Conservation (phyloP, 1,140 invertebrate species). For the Calephelis nemesis region DNA sequence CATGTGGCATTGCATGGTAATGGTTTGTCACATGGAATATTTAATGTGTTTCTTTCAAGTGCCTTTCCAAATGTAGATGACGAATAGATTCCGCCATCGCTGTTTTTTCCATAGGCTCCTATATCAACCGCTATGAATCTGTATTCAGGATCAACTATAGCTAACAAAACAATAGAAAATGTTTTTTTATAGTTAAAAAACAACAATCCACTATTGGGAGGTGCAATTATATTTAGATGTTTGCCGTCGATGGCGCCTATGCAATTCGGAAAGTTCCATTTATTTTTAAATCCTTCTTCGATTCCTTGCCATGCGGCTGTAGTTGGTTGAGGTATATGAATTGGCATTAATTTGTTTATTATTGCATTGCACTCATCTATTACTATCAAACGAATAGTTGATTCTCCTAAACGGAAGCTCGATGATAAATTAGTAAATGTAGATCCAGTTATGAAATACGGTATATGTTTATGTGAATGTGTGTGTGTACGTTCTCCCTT, state of each 20-base stretch:
- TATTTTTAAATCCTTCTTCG: slow-evolving; percentile 23
- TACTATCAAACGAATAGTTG: slow-evolving; percentile 28
- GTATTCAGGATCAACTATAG: slow-evolving; percentile 31
- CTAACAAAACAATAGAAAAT: slow-evolving; percentile 31
- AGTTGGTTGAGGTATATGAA: slow-evolving; percentile 26
- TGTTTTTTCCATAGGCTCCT: slow-evolving; percentile 29
- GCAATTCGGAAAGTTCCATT: slow-evolving; percentile 32
- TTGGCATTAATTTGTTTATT: slow-evolving; percentile 28
- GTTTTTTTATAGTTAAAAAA: slow-evolving; percentile 30
- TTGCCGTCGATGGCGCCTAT: slow-evolving; percentile 31
- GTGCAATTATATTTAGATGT: slow-evolving; percentile 28
- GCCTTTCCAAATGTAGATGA: slow-evolving; percentile 23
- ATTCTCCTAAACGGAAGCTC: slow-evolving; percentile 31
- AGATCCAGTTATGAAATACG: slow-evolving; percentile 23
- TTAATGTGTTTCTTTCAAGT: slow-evolving; percentile 26
- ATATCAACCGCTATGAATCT: slow-evolving; percentile 28
- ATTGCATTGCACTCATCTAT: slow-evolving; percentile 29
- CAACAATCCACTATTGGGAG: slow-evolving; percentile 26
- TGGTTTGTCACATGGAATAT: slow-evolving; percentile 28
- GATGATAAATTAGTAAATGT: slow-evolving; percentile 26
- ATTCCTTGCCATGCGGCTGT: slow-evolving; percentile 20
- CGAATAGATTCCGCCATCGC: slow-evolving; percentile 31
- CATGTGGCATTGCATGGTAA: slow-evolving; percentile 40
- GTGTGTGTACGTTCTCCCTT: not conserved
- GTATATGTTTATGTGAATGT: slow-evolving; percentile 5